Conservation (phyloP, 2,113 vertebrate species). For the Xenus cinereus region DNA sequence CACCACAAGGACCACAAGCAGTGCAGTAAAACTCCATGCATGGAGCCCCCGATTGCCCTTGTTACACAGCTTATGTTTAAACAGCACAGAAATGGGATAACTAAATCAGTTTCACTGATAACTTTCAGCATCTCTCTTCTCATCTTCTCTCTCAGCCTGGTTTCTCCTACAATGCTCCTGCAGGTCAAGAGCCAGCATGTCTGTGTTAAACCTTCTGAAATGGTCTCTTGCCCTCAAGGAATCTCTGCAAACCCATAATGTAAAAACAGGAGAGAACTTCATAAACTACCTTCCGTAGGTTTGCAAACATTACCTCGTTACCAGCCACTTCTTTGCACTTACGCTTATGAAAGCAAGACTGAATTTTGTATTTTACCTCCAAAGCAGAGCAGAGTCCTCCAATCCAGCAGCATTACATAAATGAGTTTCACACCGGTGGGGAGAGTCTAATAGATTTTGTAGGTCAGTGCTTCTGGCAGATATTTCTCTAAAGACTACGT, state of each 20-base stretch:
- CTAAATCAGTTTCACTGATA: background rate
- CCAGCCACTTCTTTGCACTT: background rate
- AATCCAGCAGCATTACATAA: background rate
- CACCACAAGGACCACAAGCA: background rate
- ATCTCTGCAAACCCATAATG: background rate
- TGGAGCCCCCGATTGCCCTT: rapidly evolving
- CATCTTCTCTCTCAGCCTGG: background rate
- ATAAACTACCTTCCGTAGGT: background rate
- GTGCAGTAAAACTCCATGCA: background rate
- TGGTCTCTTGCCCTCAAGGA: background rate
- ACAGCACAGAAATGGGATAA: background rate
- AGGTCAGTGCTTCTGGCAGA: conserved; percentile 31
- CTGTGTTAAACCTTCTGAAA: background rate
- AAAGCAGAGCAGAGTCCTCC: background rate
- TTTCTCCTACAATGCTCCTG: rapidly evolving
- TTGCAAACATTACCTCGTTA: background rate
- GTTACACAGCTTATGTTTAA: background rate
- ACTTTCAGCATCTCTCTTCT: background rate
- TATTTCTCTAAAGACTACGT: conserved; percentile 24
- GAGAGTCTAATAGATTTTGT: conserved; percentile 49
- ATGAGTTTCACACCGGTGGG: background rate
- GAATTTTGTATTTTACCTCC: background rate
- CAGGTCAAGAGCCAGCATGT: background rate
- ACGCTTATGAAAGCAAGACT: background rate
- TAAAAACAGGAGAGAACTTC: background rate